phyloP scores from a whole-genome alignment of 1,140 invertebrate species.

The Solen grandis region DNA sequence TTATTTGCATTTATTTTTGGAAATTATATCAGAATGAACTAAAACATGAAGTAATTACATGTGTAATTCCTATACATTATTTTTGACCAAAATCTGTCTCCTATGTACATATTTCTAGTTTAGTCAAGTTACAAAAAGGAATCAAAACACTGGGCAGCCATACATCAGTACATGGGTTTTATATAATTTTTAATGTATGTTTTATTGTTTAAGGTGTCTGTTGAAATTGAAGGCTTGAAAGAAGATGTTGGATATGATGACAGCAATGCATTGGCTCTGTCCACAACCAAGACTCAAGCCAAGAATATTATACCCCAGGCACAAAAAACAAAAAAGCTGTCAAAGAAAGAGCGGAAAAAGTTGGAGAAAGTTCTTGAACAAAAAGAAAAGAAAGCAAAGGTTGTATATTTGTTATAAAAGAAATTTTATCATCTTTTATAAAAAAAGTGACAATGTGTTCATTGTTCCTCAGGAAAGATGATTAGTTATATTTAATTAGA shows the following conservation, averaged over 20 bases:
- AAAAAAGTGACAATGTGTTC: too few relatives aligned
- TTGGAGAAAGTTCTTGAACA: slow-evolving; percentile 92
- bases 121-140: not conserved
- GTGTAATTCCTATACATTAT: not conserved
- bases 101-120: not conserved
- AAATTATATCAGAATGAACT: not conserved
- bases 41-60: not conserved
- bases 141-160: not conserved
- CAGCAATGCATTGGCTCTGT: slow-evolving; percentile 90
- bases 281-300: slow-evolving; percentile 90
- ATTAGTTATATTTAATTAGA: too few relatives aligned
- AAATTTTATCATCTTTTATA: too few relatives aligned
- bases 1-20: too few relatives aligned
- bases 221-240: slow-evolving; percentile 57
- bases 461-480: too few relatives aligned
- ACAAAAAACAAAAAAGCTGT: slow-evolving; percentile 86
- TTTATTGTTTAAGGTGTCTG: slow-evolving; percentile 62
- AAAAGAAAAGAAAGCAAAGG: slow-evolving; percentile 93
- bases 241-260: slow-evolving; percentile 68
- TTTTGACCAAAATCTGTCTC: not conserved
- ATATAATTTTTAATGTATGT: not conserved
- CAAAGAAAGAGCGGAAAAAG: slow-evolving; percentile 92
- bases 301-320: slow-evolving; percentile 84
- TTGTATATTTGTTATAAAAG: slow-evolving; percentile 80
- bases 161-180: not conserved